Base-by-base conservation (phyloP, 2,888 invertebrate genomes). In the Tetheella fluctuosa region DNA sequence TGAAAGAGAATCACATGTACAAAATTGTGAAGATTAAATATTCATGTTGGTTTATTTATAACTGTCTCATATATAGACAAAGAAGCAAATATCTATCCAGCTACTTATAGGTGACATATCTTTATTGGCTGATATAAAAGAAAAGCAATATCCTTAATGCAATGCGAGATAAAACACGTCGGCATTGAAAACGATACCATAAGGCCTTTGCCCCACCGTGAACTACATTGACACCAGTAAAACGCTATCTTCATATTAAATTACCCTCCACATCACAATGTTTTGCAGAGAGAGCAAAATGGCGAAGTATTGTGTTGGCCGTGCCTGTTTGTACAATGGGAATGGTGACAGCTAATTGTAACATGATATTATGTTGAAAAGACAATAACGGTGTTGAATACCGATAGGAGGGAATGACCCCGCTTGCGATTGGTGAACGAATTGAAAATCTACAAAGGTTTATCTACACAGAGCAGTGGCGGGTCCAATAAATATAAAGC, bases 201-300 rank as follows among this genome's bases (percentile, higher is more conserved):
- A 23, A 58, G 63, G 64, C 57, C 59, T 62, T 62, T 69, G 64
- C 55, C 60, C 65, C 62, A 62, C 52, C 59, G 37, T 70, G 69
- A 70, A 67, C 66, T 60, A 56, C 52, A 28, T 20, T 48, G 20
- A 48, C 48, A 48, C 48, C 48, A 20, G 48, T 42, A 42, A 42
- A 10, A 48, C 10, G 48, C 20, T 48, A 48, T 48, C 48, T 20
- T 48, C 48, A 20, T 48, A 48, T 48, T 48, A 48, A 8, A 48
- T 48, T 48, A 48, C 48, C n/a, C 8, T 20, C 6, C 48, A 8
- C 20, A 48, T 20, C 48, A 48, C 48, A 48, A 48, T 48, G 48
- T 48, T 48, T 20, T 48, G 48, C 48, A 10, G 48, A 48, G 48
- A 48, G 48, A 48, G 48, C 48, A 48, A 48, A 39, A n/a, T 39